phyloP scores from a whole-genome alignment of 2,888 invertebrate species.

The Sympetrum striolatum region DNA sequence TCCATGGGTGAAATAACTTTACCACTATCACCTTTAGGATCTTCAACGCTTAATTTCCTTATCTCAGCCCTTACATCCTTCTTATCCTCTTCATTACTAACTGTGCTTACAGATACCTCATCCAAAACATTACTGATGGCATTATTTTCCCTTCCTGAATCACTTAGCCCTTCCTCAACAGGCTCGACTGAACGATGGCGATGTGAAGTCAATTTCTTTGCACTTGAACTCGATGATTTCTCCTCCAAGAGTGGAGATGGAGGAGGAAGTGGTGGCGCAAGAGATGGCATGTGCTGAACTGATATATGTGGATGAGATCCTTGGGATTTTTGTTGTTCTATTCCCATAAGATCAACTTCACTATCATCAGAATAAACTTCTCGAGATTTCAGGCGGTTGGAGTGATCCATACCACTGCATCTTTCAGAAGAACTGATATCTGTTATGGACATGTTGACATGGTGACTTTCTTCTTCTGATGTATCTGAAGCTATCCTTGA shows the following conservation, averaged over 20 bases:
- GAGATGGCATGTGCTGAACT: slow-evolving; percentile 17
- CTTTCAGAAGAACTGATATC: background rate
- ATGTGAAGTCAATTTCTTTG: background rate
- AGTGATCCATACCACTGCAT: background rate
- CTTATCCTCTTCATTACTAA: background rate
- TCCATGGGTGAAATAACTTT: slow-evolving; percentile 57
- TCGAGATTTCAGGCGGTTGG: background rate
- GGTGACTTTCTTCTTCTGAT: slow-evolving; percentile 67
- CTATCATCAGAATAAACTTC: slow-evolving; percentile 60
- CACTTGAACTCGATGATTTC: slow-evolving; percentile 41
- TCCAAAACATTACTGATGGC: background rate
- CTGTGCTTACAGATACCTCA: background rate
- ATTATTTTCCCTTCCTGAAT: background rate
- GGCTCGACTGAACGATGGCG: slow-evolving; percentile 11
- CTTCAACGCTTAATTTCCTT: slow-evolving; percentile 53
- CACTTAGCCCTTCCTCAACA: background rate
- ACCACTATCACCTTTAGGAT: slow-evolving; percentile 63
- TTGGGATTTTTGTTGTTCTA: background rate
- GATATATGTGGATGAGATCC: background rate
- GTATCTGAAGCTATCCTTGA: slow-evolving; percentile 81
- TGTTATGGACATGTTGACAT: background rate
- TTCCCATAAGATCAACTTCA: slow-evolving; percentile 59
- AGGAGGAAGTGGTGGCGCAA: slow-evolving; percentile 27
- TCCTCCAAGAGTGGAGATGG: slow-evolving; percentile 36
- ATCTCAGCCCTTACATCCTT: slow-evolving; percentile 1